Conservation (phyloP, 2,113 vertebrate species). For the Amphiprion ocellaris region DNA sequence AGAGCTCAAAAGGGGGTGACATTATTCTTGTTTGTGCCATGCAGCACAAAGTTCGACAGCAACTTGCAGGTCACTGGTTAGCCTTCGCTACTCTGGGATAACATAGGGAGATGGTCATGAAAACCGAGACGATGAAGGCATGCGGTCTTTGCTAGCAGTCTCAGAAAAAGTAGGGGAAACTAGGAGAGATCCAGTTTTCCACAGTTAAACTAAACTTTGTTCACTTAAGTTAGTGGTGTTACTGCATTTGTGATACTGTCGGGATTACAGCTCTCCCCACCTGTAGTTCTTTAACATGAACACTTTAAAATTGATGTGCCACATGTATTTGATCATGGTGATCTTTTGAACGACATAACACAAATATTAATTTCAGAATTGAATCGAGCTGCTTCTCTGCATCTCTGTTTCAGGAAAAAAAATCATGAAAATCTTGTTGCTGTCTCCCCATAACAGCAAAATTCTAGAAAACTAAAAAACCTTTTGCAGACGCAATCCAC, state of each 20-base stretch:
- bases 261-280: background rate
- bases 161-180: too few relatives aligned
- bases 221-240: background rate
- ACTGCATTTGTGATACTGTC: background rate
- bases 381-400: too few relatives aligned
- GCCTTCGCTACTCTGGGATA: background rate
- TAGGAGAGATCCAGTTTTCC: too few relatives aligned
- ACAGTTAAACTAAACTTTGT: too few relatives aligned
- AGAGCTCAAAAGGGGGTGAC: slow-evolving; percentile 13
- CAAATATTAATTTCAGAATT: too few relatives aligned
- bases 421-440: background rate
- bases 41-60: slow-evolving; percentile 35
- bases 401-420: too few relatives aligned
- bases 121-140: background rate
- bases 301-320: too few relatives aligned
- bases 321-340: too few relatives aligned
- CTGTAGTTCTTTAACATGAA: too few relatives aligned
- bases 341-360: too few relatives aligned
- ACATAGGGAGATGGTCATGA: background rate
- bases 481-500: background rate
- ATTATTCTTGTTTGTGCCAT: slow-evolving; percentile 11
- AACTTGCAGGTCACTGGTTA: slow-evolving; percentile 1
- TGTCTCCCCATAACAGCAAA: background rate
- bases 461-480: background rate
- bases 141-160: background rate